Base-by-base conservation (phyloP, 2,113 vertebrate species). In the Glaucidium brasilianum region DNA sequence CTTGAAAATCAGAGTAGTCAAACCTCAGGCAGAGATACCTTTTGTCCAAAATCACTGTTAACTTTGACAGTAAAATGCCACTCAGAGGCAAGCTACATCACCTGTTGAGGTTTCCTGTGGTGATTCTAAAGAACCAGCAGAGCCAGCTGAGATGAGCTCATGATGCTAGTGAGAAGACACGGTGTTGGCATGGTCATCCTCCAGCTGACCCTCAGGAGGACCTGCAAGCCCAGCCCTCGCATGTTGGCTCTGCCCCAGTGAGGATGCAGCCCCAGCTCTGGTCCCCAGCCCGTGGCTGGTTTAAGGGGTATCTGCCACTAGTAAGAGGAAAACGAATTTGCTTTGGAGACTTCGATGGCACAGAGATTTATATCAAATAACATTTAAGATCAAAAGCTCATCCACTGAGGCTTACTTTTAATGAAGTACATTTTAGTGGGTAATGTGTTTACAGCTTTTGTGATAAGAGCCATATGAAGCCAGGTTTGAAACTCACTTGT, bases 401-500 rank as follows among this genome's bases (percentile, higher is more conserved):
- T 43, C 58, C 19, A 1, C 81, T 62, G 17, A 64, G 59, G 59
- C 45, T 88, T 68, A 87, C 53, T 62, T 72, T 29, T 41, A 58
- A 85, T 74, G 37, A 90, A 91, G 69, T 34, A 22, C 2, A 1
- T 88, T 89, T 89, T 29, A 89, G 62, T 12, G 34, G 47, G 45
- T 63, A 82, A 56, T 53, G 78, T 62, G 94, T 78, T 77, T 71
- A 55, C 59, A 77, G 71, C 59, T 90, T 94, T 87, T 87, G 30
- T 91, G 52, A 26, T 30, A 59, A 85, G 37, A 47, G 59, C 37
- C 69, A 34, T 32, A 63, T 52, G 69, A 88, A 88, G 39, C n/a
- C 0, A 0, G 1, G 10, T 89, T 81, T 84, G 59, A 74, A 95
- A 67, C 50, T 23, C 52, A 80, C 81, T 91, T 37, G n/a, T 66